These are phyloP conservation scores for Knipowitschia caucasica DNA, from an alignment of 2,797 vertebrate genomes.

Conservation along the genomic window DNA sequence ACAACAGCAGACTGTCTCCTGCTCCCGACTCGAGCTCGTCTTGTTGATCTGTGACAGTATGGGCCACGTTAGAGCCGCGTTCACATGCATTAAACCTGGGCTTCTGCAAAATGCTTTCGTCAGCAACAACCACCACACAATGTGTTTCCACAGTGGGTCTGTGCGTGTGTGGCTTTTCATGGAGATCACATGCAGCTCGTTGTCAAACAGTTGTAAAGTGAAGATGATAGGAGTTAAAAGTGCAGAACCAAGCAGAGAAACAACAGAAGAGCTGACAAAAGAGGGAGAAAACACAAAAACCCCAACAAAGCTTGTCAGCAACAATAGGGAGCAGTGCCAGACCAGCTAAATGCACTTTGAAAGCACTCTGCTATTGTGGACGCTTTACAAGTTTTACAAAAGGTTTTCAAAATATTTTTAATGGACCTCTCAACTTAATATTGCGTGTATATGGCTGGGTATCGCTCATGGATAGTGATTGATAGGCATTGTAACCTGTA, in stretches of 20 bases:
- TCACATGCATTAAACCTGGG: conserved; percentile 45
- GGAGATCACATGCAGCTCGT: neutral
- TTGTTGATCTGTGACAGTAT: conserved; percentile 35
- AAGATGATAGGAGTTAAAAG: conserved; percentile 35
- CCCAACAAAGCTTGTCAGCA: conserved; percentile 34
- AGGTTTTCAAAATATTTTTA: neutral
- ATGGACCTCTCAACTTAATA: too few species aligned
- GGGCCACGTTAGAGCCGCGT: conserved; percentile 31
- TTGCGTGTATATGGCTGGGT: too few species aligned
- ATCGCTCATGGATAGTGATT: too few species aligned
- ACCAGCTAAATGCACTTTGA: conserved; percentile 35
- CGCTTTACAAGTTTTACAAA: neutral
- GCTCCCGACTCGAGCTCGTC: conserved; percentile 37
- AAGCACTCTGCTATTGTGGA: conserved; percentile 29
- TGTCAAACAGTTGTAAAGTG: conserved; percentile 15
- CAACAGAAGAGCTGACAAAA: conserved; percentile 48
- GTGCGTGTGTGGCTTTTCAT: conserved; percentile 20
- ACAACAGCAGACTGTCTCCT: conserved; percentile 28
- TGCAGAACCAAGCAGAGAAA: conserved; percentile 28
- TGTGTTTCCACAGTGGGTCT: conserved; percentile 1
- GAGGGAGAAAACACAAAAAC: conserved; percentile 30
- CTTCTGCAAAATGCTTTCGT: conserved; percentile 49
- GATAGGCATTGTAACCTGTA: too few species aligned
- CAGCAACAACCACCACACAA: conserved; percentile 48
- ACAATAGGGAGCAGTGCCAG: conserved; percentile 36